Conservation (phyloP, 2,888 invertebrate species). For the Leptinotarsa haldemani region DNA sequence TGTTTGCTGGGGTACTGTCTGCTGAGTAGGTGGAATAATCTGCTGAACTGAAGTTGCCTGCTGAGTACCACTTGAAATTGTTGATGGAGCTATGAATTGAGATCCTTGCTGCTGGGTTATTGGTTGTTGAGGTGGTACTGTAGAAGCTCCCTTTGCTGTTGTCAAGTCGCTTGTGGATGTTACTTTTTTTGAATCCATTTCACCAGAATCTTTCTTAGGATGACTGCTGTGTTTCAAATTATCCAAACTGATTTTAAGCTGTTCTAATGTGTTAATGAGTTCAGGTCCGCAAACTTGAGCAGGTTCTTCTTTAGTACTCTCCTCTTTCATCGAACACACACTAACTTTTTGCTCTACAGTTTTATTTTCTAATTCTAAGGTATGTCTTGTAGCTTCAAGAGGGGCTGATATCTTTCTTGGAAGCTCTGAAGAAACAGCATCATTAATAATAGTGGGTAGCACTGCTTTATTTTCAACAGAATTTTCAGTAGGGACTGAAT, state of each 20-base stretch:
- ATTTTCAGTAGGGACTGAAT: slow-evolving; percentile 21
- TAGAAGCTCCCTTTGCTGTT: slow-evolving; percentile 33
- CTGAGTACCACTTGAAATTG: slow-evolving; percentile 9
- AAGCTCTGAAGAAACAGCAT: slow-evolving; percentile 42
- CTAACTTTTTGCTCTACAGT: slow-evolving; percentile 56
- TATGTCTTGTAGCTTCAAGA: slow-evolving; percentile 48
- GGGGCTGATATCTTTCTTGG: slow-evolving; percentile 57
- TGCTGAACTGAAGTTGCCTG: slow-evolving; percentile 15
- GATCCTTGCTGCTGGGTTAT: slow-evolving; percentile 20
- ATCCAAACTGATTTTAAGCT: slow-evolving; percentile 70
- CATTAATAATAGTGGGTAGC: slow-evolving; percentile 24
- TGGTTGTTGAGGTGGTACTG: slow-evolving; percentile 35
- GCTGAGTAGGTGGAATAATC: slow-evolving; percentile 51
- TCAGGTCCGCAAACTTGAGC: slow-evolving; percentile 66
- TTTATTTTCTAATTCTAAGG: slow-evolving; percentile 49
- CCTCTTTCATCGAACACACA: slow-evolving; percentile 56
- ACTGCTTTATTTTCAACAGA: slow-evolving; percentile 31
- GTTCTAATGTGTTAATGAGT: slow-evolving; percentile 69
- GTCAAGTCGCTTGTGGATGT: slow-evolving; percentile 54
- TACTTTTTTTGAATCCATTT: slow-evolving; percentile 53
- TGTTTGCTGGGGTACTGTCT: slow-evolving; percentile 40
- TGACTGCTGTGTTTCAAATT: slow-evolving; percentile 69
- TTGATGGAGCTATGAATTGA: slow-evolving; percentile 37
- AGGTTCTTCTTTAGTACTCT: slow-evolving; percentile 54
- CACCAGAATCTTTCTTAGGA: slow-evolving; percentile 61